Percentiles rank a stretch among this genome's conserved stretches.
Evolutionary conservation across 1,140 invertebrate genomes (phyloP).

Genomic region (Hylyphantes graminicola): DNA sequence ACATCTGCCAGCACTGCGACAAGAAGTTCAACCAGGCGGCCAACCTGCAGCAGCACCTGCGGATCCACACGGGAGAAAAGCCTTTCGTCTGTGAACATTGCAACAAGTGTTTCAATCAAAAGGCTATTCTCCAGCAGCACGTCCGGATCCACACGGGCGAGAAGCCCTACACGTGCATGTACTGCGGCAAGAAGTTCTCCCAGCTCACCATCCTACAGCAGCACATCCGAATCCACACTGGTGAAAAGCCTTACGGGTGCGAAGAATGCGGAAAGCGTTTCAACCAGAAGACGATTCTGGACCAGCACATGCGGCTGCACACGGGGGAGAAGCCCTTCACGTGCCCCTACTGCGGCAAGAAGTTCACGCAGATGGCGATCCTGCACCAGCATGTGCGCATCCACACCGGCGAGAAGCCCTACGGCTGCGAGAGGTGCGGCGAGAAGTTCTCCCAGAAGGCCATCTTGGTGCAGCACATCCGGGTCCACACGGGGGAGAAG

Average conservation of each 20-base stretch:
- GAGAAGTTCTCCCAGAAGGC: conserved; percentile 75
- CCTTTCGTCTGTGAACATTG: conserved; percentile 77
- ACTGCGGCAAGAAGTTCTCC: conserved; percentile 90
- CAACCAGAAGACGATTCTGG: conserved; percentile 70
- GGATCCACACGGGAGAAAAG: conserved; percentile 80
- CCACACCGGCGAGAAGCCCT: conserved; percentile 79
- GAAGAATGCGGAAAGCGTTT: conserved; percentile 73
- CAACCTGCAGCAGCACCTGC: conserved; percentile 92
- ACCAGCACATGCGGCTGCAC: conserved; percentile 72
- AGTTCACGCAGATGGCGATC: conserved; percentile 62
- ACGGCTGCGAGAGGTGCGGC: conserved; percentile 94
- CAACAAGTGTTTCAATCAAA: conserved; percentile 72
- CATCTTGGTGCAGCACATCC: conserved; percentile 76
- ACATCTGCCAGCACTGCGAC: conserved; percentile 77
- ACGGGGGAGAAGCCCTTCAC: conserved; percentile 68
- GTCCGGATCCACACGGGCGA: conserved; percentile 66
- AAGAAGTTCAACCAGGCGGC: conserved; percentile 97
- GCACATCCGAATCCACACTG: conserved; percentile 87
- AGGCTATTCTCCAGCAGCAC: conserved; percentile 75
- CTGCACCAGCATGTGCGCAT: conserved; percentile 72
- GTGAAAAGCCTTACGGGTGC: conserved; percentile 73
- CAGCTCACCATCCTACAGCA: conserved; percentile 94
- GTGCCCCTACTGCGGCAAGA: conserved; percentile 62
- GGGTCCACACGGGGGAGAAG: conserved; percentile 74
- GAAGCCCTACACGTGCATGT: conserved; percentile 69